A percentile compares a stretch with the other conserved stretches of the same genome.
These are phyloP conservation scores for Trilocha varians DNA, from an alignment of 2,888 invertebrate species.

Conservation along the genomic window DNA sequence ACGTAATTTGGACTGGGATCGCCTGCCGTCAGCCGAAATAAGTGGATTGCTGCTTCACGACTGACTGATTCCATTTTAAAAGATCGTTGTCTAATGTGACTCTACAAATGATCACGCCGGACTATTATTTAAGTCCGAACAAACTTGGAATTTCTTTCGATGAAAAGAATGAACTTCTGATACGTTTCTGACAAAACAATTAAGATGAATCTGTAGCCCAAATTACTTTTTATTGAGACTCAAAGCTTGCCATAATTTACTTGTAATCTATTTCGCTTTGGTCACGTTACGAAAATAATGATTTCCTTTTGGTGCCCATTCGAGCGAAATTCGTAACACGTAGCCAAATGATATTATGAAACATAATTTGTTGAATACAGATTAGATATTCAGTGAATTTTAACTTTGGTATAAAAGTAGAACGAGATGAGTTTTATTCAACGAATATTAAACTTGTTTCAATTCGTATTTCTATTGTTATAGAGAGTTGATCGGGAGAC, in stretches of 20 bases:
- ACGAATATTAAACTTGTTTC: not conserved
- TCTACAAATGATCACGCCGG: constrained; percentile 18
- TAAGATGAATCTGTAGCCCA: constrained; percentile 37
- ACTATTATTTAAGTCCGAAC: constrained; percentile 11
- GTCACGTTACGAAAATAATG: constrained; percentile 9
- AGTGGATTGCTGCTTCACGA: constrained; percentile 63
- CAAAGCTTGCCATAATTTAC: constrained; percentile 26
- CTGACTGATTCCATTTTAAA: constrained; percentile 50
- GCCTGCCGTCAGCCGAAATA: constrained; percentile 58
- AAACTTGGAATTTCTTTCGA: constrained; percentile 4
- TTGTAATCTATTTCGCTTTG: constrained; percentile 8
- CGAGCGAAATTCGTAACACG: constrained; percentile 4
- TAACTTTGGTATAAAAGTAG: no score
- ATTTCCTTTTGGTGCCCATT: constrained; percentile 9
- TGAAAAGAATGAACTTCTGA: constrained; percentile 10
- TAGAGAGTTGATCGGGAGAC: constrained; percentile 62
- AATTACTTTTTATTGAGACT: constrained; percentile 48
- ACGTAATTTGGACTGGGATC: constrained; percentile 42
- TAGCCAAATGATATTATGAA: constrained; percentile 2
- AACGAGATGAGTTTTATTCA: no score
- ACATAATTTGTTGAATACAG: no score
- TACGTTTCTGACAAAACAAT: constrained; percentile 15
- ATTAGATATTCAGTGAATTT: not conserved
- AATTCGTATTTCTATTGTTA: constrained; percentile 23
- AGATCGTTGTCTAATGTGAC: constrained; percentile 41